Base-by-base conservation (phyloP, 2,888 invertebrate genomes). In the Pantelozetes paolii region DNA sequence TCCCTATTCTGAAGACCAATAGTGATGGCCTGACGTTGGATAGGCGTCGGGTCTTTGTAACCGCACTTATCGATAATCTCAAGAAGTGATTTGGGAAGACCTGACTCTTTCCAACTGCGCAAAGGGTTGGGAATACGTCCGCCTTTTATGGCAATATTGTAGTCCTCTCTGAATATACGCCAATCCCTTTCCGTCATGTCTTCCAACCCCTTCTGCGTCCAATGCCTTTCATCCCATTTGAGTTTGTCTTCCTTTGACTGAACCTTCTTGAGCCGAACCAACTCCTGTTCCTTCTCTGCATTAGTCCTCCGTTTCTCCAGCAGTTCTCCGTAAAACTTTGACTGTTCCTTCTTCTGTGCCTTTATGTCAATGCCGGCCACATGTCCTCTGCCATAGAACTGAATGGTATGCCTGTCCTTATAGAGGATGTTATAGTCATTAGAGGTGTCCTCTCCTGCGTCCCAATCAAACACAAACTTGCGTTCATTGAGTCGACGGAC, bases 401-500 rank as follows among this genome's bases (percentile, higher is more conserved):
- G 96, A 6, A 95, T 92, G 45, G 78, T 78, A 84, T 99, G 98
- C 70, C 92, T 87, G 79, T 97, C 94, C 83, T 97, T 98, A 81
- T 99, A 99, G 28, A 99, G 85, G 76, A 89, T 88, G 83, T 99
- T 99, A 81, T 99, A 99, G 85, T 99, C 99, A 76, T 90, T 89
- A 2, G 96, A 94, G 0, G 99, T 99, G 81, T 99, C 99, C 83
- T 99, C 99, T 0, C 92, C 91, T 0, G 95, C 96, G 84, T 99
- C 99, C 99, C 99, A 99, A 83, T 99, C 99, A 83, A 99, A 99
- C 0, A 99, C 98, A 85, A 99, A 99, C 84, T 99, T 99, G 20
- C 98, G 86, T 82, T 99, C 99, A 84, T 99, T 99, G 57, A 99
- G 84, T 76, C 98, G 86, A 23, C 99, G 86, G 0, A 96, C 93